Conservation (phyloP, 64 coral and sea anemone genomes). For the Orbicella faveolata region DNA sequence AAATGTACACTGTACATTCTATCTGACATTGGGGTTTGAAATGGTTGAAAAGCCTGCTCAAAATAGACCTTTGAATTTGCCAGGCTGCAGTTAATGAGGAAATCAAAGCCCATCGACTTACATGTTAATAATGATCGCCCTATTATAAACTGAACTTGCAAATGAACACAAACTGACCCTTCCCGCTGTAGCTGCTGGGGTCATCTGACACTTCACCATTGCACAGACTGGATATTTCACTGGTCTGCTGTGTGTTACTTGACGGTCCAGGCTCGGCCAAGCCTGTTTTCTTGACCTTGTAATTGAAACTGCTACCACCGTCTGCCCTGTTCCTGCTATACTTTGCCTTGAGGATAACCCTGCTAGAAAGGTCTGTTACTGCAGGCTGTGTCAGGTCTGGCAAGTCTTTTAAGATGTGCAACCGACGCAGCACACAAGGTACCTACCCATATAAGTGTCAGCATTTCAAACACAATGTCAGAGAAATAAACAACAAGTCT, state of each 20-base stretch:
- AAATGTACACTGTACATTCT: too few relatives aligned
- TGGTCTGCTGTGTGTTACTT: background rate
- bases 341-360: conserved; percentile 53
- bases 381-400: conserved; percentile 84
- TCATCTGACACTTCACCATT: conserved; percentile 64
- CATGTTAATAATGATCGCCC: background rate
- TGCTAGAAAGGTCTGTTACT: conserved; percentile 68
- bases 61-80: too few relatives aligned
- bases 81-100: too few relatives aligned
- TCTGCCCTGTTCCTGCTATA: conserved; percentile 45
- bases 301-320: conserved; percentile 7
- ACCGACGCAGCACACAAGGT: conserved; percentile 67
- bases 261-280: conserved; percentile 14
- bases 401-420: conserved; percentile 83
- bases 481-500: background rate
- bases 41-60: too few relatives aligned
- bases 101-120: background rate
- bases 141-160: background rate
- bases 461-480: background rate
- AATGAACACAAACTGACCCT: conserved; percentile 19
- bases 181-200: background rate
- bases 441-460: conserved; percentile 26
- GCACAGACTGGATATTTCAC: background rate
- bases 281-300: conserved; percentile 40
- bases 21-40: too few relatives aligned